phyloP scores from a whole-genome alignment of 2,113 vertebrate genomes.

The Hystrix brachyura region DNA sequence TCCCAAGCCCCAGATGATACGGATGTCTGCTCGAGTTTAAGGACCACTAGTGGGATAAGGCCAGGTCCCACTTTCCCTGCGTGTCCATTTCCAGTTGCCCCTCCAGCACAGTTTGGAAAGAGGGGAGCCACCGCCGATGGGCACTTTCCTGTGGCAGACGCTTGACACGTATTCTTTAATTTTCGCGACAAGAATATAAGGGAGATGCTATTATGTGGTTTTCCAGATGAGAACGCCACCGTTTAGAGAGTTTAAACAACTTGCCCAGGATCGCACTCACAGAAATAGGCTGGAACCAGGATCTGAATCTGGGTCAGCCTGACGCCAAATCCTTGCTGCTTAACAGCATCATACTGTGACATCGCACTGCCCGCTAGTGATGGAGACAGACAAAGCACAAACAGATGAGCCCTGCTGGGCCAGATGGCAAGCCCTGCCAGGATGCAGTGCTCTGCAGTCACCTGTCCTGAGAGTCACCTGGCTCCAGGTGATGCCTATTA shows the following conservation, averaged over 20 bases:
- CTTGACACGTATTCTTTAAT: not conserved
- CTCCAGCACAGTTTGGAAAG: not conserved
- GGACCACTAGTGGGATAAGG: not conserved
- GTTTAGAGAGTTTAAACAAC: not conserved
- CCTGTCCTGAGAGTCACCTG: not conserved
- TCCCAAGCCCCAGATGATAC: not conserved
- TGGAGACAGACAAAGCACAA: not conserved
- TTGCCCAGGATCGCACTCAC: not conserved
- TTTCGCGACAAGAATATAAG: not conserved
- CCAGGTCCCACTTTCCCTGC: accelerated
- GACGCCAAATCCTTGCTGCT: not conserved
- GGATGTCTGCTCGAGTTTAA: not conserved
- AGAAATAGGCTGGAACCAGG: not conserved
- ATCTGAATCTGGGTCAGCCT: not conserved
- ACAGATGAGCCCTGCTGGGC: not conserved
- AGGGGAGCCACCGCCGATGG: not conserved
- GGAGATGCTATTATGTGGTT: not conserved
- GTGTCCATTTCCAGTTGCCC: not conserved
- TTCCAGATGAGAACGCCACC: not conserved
- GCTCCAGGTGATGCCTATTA: not conserved
- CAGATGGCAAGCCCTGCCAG: not conserved
- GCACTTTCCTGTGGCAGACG: not conserved
- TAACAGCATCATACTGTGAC: not conserved
- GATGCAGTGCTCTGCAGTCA: not conserved
- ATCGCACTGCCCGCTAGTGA: not conserved